Evolutionary conservation across 1,140 invertebrate genomes (phyloP).

Genomic region (Epicauta chinensis): DNA sequence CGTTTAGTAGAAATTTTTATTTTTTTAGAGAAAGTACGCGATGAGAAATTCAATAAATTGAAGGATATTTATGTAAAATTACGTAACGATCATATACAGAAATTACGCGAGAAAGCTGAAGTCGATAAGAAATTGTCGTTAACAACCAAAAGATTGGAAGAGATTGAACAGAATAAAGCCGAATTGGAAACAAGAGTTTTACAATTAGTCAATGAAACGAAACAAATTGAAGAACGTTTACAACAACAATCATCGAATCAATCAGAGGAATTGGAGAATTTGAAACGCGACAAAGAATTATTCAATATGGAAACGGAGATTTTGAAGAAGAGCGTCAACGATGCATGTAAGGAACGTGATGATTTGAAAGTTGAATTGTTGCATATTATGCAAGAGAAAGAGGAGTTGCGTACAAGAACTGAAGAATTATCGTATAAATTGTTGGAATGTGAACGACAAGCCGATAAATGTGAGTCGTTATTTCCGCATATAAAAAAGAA

Average conservation of each 20-base stretch:
- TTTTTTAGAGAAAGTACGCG: constrained; percentile 69
- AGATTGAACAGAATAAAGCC: constrained; percentile 49
- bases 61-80: constrained; percentile 93
- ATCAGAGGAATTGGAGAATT: constrained; percentile 40
- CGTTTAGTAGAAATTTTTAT: too few species aligned
- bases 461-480: constrained; percentile 4
- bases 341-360: constrained; percentile 32
- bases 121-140: constrained; percentile 59
- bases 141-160: constrained; percentile 46
- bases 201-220: constrained; percentile 50
- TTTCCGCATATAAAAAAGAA: neutral
- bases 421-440: constrained; percentile 29
- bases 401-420: constrained; percentile 37
- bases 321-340: constrained; percentile 36
- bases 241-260: constrained; percentile 42
- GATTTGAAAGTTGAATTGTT: constrained; percentile 34
- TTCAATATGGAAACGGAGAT: constrained; percentile 44
- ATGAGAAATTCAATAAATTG: constrained; percentile 95
- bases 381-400: constrained; percentile 34
- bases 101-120: constrained; percentile 87
- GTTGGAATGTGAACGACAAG: constrained; percentile 19
- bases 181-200: constrained; percentile 50
- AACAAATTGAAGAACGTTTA: constrained; percentile 50
- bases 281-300: constrained; percentile 42
- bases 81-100: constrained; percentile 88